phyloP scores from a whole-genome alignment of 1,140 invertebrate genomes.

The Camponotus vicinus region DNA sequence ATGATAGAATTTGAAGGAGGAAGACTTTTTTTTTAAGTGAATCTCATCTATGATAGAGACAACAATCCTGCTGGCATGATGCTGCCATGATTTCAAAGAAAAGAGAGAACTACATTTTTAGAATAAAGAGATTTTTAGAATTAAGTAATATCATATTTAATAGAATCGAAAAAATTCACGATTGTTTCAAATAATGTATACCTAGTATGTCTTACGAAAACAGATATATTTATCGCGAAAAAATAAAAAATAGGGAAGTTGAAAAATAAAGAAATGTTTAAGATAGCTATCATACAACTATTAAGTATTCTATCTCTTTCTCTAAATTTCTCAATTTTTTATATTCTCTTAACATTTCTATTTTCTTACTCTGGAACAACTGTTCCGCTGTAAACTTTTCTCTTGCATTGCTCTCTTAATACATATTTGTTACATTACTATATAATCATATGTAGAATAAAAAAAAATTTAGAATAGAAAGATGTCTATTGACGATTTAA shows the following conservation, averaged over 20 bases:
- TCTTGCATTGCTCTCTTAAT: too few relatives aligned
- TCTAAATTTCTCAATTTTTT: too few relatives aligned
- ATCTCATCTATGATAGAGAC: neutral
- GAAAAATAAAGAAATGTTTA: neutral
- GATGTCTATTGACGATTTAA: too few relatives aligned
- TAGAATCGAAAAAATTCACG: neutral
- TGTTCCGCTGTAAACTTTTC: too few relatives aligned
- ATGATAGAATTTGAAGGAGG: neutral
- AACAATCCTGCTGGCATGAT: neutral
- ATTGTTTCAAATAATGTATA: neutral
- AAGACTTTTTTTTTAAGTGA: conserved; percentile 21
- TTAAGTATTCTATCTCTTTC: neutral
- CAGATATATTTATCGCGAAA: neutral
- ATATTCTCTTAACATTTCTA: too few relatives aligned
- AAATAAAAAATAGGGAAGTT: neutral
- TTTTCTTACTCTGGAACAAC: too few relatives aligned
- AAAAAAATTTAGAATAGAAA: too few relatives aligned
- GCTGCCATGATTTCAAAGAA: neutral
- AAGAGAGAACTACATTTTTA: neutral
- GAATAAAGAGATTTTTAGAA: neutral
- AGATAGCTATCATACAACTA: neutral
- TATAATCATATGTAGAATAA: too few relatives aligned
- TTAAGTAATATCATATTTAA: neutral
- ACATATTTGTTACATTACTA: too few relatives aligned
- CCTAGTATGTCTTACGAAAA: neutral